A percentile compares a stretch with the other conserved stretches of the same genome.
These are phyloP conservation scores for Chionodraco myersi DNA, from an alignment of 2,113 vertebrate genomes.

Conservation along the genomic window DNA sequence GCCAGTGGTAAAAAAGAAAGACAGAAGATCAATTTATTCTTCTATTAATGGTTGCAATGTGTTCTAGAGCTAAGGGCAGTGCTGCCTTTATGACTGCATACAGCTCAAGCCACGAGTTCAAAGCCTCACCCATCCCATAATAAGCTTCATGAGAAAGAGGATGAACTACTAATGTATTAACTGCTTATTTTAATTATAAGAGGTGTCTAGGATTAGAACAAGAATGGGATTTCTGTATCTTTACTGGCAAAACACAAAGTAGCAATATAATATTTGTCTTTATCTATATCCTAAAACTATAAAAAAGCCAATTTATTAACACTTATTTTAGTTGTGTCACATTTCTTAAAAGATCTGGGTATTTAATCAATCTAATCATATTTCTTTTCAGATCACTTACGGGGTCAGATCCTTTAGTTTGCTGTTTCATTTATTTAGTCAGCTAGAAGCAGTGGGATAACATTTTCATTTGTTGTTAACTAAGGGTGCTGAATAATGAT, in stretches of 20 bases:
- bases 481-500: constrained; percentile 67
- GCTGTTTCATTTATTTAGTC: constrained; percentile 35
- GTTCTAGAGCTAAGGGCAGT: too few species aligned
- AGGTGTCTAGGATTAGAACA: not conserved
- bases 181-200: not conserved
- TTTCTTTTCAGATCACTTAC: constrained; percentile 14
- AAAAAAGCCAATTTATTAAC: not conserved
- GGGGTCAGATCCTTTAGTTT: constrained; percentile 40
- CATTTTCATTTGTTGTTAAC: constrained; percentile 58
- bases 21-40: constrained; percentile 3
- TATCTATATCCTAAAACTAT: too few species aligned
- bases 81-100: too few species aligned
- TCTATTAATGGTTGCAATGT: not conserved
- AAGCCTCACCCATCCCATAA: too few species aligned
- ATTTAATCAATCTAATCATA: not conserved
- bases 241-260: not conserved
- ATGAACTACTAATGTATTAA: not conserved
- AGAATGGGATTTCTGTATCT: not conserved
- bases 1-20: not conserved
- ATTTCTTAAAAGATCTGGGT: not conserved
- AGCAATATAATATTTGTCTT: not conserved
- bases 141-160: too few species aligned
- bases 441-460: constrained; percentile 40
- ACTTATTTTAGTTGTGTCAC: not conserved
- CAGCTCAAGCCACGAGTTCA: too few species aligned